Percentiles rank a stretch among this genome's conserved stretches.
Conservation (phyloP, 2,888 invertebrate species). For the Priocnemis perturbator region DNA sequence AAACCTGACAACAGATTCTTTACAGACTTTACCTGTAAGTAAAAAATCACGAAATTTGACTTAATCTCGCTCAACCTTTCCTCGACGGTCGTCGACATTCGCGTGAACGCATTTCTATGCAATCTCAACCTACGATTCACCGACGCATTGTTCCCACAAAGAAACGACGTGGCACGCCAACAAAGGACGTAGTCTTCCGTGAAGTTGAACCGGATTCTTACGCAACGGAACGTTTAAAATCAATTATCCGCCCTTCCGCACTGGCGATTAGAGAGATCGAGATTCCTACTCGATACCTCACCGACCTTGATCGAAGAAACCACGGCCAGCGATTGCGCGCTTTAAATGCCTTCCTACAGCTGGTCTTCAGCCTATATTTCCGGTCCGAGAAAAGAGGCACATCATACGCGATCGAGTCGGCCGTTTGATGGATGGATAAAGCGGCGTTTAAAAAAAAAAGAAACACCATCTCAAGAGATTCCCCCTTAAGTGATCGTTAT, state of each 20-base stretch:
- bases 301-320: conserved; percentile 24
- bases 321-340: conserved; percentile 5
- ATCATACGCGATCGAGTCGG: too few species aligned
- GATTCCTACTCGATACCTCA: conserved; percentile 34
- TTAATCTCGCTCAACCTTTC: too few species aligned
- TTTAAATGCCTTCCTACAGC: not conserved
- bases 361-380: not conserved
- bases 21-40: too few species aligned
- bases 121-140: too few species aligned
- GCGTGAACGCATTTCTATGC: too few species aligned
- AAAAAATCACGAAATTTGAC: too few species aligned
- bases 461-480: not conserved
- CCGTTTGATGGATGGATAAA: not conserved
- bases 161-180: too few species aligned
- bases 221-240: conserved; percentile 23
- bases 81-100: too few species aligned
- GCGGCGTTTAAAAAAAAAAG: too few species aligned
- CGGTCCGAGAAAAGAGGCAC: not conserved
- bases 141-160: too few species aligned
- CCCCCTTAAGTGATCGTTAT: not conserved
- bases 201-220: conserved; percentile 8
- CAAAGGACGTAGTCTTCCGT: too few species aligned
- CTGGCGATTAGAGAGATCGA: conserved; percentile 23
- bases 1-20: too few species aligned
- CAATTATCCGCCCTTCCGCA: conserved; percentile 24